Evolutionary conservation across 2,113 vertebrate genomes (phyloP), one percentile per base, ranked within the genome.

Genomic region (Mus pahari): DNA sequence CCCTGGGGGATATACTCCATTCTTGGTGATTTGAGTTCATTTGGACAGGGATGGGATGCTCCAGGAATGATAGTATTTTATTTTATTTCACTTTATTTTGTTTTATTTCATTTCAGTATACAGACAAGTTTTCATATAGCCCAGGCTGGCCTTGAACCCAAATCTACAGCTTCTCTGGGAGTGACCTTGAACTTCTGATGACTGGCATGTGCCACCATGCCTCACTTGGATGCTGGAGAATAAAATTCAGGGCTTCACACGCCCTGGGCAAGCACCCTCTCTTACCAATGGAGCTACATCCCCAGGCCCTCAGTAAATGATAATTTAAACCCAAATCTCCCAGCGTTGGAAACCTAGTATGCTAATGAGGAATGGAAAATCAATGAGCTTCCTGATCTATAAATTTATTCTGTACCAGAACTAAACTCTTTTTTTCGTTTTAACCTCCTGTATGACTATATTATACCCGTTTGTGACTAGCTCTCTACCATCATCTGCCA

Each of bases 381-480:
- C 26, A 0, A 7, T 16, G 42, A 74, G 73, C 74, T 58, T 60
- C n/a, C 62, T 55, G 36, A 45, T 55, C 42, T 58, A 3, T 39
- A 71, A 9, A 48, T n/a, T 53, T 45, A 26, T 19, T 71, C 74
- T 19, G 14, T 17, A 8, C n/a, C 2, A n/a, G 10, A 33, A 79
- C 14, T 70, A 71, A 77, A 26, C 60, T 42, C 45, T 24, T 92
- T n/a, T 36, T 8, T 24, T 31, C 12, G 26, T 42, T 60, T 14
- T 45, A 55, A 87, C 36, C 73, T 42, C 16, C 1, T 31, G 45
- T 66, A 78, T 20, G 22, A 31, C 17, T 16, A 11, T 62, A 10
- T 48, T 13, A 55, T 11, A 1, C 0, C 42, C 1, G 7, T 14
- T 24, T 13, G 5, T 11, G 12, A 68, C 13, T 26, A 66, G 45